phyloP scores from a whole-genome alignment of 2,113 vertebrate species.

The Otolemur garnettii region DNA sequence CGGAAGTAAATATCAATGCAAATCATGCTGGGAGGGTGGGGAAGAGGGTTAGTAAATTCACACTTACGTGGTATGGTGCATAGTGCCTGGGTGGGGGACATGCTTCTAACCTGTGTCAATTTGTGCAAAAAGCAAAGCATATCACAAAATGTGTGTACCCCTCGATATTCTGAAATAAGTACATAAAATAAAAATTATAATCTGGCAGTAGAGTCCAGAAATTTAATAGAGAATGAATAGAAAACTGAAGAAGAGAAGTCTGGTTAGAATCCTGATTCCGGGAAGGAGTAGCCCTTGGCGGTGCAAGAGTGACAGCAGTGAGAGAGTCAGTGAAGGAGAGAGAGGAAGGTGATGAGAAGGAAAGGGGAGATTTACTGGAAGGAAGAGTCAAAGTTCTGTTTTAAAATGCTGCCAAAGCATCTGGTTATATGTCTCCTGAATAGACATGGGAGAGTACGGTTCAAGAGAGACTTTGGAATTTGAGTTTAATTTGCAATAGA shows the following conservation, averaged over 20 bases:
- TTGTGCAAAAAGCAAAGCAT: no score
- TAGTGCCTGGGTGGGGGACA: no score
- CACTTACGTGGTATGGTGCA: no score
- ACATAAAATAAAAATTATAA: not conserved
- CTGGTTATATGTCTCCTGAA: not conserved
- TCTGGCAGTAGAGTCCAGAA: not conserved
- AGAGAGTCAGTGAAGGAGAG: not conserved
- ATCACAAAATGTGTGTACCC: no score
- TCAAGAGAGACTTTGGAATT: not conserved
- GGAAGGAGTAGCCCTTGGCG: no score
- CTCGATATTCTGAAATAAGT: no score
- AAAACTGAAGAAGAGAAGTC: not conserved
- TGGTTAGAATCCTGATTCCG: not conserved
- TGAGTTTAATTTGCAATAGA: not conserved
- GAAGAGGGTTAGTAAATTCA: no score
- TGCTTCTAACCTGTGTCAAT: no score
- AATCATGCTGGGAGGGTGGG: no score
- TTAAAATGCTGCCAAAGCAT: not conserved
- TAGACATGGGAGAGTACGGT: not conserved
- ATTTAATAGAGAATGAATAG: not conserved
- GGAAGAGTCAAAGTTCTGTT: not conserved
- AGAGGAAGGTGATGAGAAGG: not conserved
- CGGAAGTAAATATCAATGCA: no score
- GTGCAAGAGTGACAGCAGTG: fast-evolving
- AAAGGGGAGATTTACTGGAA: not conserved